Percentiles rank a stretch among this genome's conserved stretches.
These are phyloP conservation scores for Phenganax marumi DNA, from an alignment of 92 coral and sea anemone genomes.

Conservation along the genomic window DNA sequence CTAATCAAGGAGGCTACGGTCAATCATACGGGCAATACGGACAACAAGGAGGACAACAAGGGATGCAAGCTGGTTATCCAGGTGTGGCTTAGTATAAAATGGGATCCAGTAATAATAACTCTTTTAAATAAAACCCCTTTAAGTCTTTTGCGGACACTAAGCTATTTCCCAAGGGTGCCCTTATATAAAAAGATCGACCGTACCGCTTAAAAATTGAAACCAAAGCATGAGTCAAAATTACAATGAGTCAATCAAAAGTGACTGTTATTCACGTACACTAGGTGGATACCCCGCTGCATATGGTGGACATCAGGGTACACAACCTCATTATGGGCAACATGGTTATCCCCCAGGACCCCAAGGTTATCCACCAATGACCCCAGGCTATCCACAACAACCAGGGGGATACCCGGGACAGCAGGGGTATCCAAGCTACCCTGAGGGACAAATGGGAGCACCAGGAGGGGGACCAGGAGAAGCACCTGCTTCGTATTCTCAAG, in stretches of 20 bases:
- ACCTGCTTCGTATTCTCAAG: not conserved
- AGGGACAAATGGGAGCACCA: slow-evolving; percentile 5
- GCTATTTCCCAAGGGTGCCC: too few relatives aligned
- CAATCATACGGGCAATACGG: slow-evolving; percentile 30
- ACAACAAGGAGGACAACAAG: not conserved
- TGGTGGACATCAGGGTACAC: slow-evolving; percentile 13
- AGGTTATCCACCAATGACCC: slow-evolving; percentile 3
- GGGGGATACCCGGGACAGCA: slow-evolving; percentile 1
- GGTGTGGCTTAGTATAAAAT: not conserved
- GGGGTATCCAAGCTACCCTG: slow-evolving; percentile 6
- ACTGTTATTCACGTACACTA: not conserved
- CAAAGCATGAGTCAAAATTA: too few relatives aligned
- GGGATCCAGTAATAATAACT: too few relatives aligned
- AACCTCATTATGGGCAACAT: not conserved
- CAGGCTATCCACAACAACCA: slow-evolving; percentile 7
- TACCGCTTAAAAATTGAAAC: too few relatives aligned
- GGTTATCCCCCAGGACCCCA: not conserved
- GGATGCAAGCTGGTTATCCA: not conserved
- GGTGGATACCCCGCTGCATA: not conserved
- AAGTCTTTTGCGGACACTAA: too few relatives aligned
- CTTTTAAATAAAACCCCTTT: too few relatives aligned
- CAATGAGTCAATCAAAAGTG: not conserved
- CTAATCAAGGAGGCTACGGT: not conserved
- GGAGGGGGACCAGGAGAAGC: slow-evolving; percentile 9
- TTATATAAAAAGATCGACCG: too few relatives aligned